Evolutionary conservation across 1,140 invertebrate species (phyloP).

Genomic region (Sinonovacula constricta): DNA sequence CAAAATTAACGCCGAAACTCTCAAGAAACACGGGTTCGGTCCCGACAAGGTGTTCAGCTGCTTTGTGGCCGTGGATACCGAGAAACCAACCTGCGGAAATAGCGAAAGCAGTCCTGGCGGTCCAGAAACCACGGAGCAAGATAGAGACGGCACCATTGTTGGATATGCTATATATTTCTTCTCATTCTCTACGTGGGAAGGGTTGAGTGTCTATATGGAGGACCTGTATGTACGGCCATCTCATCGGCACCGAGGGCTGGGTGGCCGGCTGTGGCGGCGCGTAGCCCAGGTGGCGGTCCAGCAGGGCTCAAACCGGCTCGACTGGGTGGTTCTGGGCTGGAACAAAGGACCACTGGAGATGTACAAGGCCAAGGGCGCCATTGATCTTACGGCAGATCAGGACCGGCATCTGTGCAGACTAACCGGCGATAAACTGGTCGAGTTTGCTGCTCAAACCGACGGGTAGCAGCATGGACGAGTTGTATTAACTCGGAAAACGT

Average conservation of each 20-base stretch:
- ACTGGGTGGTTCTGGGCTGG: constrained; percentile 91
- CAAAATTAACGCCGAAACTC: constrained; percentile 55
- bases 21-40: background rate
- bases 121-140: too few species aligned
- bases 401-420: constrained; percentile 87
- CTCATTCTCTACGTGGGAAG: constrained; percentile 71
- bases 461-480: background rate
- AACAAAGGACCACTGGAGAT: constrained; percentile 87
- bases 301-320: constrained; percentile 82
- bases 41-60: background rate
- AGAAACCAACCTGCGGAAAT: too few species aligned
- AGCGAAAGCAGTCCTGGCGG: too few species aligned
- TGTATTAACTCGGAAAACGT: too few species aligned
- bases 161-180: constrained; percentile 67
- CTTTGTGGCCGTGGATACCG: constrained; percentile 22
- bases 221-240: constrained; percentile 88
- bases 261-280: constrained; percentile 83
- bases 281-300: constrained; percentile 85
- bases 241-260: constrained; percentile 84
- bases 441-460: constrained; percentile 5
- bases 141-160: constrained; percentile 46
- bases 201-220: constrained; percentile 80
- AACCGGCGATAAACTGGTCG: constrained; percentile 59
- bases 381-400: constrained; percentile 84
- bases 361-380: constrained; percentile 85